These are phyloP conservation scores for Bos javanicus DNA, from an alignment of 2,113 vertebrate genomes.

Conservation along the genomic window DNA sequence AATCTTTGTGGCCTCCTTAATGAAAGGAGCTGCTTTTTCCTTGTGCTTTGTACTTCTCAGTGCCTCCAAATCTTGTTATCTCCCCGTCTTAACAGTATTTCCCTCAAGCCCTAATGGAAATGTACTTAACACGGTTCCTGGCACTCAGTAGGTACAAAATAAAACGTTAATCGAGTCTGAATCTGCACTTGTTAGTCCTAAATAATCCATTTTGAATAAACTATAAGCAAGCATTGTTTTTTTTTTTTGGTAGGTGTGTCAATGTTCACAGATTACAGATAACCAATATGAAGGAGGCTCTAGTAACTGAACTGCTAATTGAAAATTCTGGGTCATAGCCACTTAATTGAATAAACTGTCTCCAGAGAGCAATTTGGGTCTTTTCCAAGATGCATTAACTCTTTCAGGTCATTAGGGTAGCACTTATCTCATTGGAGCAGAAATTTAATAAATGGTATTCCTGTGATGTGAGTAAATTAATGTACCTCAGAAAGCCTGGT, in stretches of 20 bases:
- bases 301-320: slow-evolving; percentile 63
- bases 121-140: neutral
- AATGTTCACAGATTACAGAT: slow-evolving; percentile 14
- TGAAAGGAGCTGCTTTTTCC: neutral
- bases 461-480: slow-evolving; percentile 58
- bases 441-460: slow-evolving; percentile 61
- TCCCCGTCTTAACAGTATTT: neutral
- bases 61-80: neutral
- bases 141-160: neutral
- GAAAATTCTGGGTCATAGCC: slow-evolving; percentile 55
- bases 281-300: slow-evolving; percentile 35
- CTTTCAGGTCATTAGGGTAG: slow-evolving; percentile 65
- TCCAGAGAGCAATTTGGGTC: slow-evolving; percentile 58
- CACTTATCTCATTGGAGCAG: slow-evolving; percentile 65
- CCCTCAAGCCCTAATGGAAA: neutral
- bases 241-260: slow-evolving; percentile 10
- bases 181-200: neutral
- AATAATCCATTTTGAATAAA: slow-evolving; percentile 37
- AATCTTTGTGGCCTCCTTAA: neutral
- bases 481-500: neutral
- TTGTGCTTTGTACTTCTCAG: neutral
- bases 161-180: slow-evolving; percentile 13
- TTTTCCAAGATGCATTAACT: slow-evolving; percentile 72
- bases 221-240: neutral
- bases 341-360: slow-evolving; percentile 66